Evolutionary conservation across 2,888 invertebrate genomes (phyloP), one percentile per base, ranked within the genome.

Genomic region (Schizotus pectinicornis): DNA sequence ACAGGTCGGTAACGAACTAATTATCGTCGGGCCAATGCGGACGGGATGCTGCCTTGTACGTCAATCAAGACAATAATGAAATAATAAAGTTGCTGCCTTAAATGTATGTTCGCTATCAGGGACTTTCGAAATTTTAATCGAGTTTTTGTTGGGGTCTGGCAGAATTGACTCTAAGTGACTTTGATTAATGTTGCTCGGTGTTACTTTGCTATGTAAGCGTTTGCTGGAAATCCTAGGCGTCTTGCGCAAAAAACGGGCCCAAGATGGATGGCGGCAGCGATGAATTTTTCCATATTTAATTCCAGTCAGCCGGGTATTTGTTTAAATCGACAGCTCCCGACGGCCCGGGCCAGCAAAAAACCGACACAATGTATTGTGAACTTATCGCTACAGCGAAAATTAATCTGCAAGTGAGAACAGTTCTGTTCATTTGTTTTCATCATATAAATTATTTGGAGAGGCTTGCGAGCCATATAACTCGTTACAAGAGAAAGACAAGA

Each of bases 131-230:
- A 42, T 12, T 42, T 42, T 12, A 42, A 31, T 30, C 14, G 31
- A 12, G 11, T 9, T 43, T 31, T 43, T 43, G 32, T 43, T 9
- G 11, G 7, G 7, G 8, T 39, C 38, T 7, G 7, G 11, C 33
- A 31, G 12, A 42, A 42, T 42, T 42, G 31, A 31, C 38, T 35
- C 39, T 32, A 31, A 30, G 31, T 42, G 43, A 43, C 43, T 33
- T 31, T 43, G 43, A 43, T 43, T 43, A 31, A 31, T 43, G 43
- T 43, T 43, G 32, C 43, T 22, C 22, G 22, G n/a, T 33, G 32
- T 33, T 13, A 5, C 43, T 43, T 9, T 31, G 11, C 9, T 22
- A 41, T 41, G 9, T 22, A 7, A 41, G 8, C 39, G 30, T 39
- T 14, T 22, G 22, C 22, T 22, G 22, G 22, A 22, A 22, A 22